These are phyloP conservation scores for Melanargia galathea DNA, from an alignment of 2,888 invertebrate species.

Conservation along the genomic window DNA sequence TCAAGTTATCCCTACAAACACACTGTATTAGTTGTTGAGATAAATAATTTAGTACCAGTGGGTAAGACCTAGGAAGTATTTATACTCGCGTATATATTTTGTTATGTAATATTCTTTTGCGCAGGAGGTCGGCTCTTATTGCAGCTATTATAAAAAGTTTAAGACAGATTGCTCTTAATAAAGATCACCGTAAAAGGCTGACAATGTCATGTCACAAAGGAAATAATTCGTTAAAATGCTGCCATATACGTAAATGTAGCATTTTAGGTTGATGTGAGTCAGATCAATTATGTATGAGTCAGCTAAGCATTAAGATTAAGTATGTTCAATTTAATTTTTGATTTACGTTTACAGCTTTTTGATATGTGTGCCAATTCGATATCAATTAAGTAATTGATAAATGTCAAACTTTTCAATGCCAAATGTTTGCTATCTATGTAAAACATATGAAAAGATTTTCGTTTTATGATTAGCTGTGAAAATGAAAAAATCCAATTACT, in stretches of 20 bases:
- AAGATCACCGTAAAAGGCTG: conserved; percentile 23
- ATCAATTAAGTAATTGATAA: not conserved
- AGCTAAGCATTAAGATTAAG: conserved; percentile 5
- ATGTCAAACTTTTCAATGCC: not conserved
- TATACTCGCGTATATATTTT: not conserved
- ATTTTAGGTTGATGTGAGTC: conserved; percentile 26
- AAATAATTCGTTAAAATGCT: conserved; percentile 26
- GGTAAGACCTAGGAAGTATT: conserved; percentile 9
- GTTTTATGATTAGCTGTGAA: too few relatives aligned
- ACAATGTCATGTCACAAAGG: conserved; percentile 32
- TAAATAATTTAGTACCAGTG: conserved; percentile 2
- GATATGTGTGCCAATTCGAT: not conserved
- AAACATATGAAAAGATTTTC: not conserved
- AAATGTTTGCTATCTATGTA: not conserved
- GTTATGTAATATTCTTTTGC: conserved; percentile 15
- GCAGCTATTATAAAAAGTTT: conserved; percentile 25
- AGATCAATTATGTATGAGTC: conserved; percentile 11
- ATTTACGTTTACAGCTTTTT: not conserved
- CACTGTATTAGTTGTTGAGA: not conserved
- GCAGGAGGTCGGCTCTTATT: conserved; percentile 17
- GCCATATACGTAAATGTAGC: conserved; percentile 24
- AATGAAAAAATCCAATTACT: not conserved
- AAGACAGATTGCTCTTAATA: conserved; percentile 28
- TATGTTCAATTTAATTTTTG: not conserved
- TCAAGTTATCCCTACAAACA: too few relatives aligned